These are phyloP conservation scores for Ochropleura leucogaster DNA, from an alignment of 2,888 invertebrate genomes.

Conservation along the genomic window DNA sequence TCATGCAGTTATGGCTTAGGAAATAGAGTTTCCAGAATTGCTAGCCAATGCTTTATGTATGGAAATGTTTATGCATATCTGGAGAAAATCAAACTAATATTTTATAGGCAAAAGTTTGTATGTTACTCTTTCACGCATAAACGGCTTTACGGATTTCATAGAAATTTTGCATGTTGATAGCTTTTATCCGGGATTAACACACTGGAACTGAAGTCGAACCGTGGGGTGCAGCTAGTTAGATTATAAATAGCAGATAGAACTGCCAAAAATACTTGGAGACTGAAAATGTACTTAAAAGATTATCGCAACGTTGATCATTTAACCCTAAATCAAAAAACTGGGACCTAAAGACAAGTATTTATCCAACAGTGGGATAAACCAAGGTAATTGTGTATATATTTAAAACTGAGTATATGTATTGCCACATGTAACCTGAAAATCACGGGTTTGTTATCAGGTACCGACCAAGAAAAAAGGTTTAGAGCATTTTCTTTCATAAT, in stretches of 20 bases:
- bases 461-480: background rate
- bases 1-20: conserved; percentile 10
- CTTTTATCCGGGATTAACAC: no score
- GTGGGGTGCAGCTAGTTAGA: no score
- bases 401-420: no score
- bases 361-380: background rate
- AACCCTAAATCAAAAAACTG: background rate
- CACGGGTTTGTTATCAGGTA: background rate
- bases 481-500: background rate
- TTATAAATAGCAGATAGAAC: background rate
- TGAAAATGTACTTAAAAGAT: background rate
- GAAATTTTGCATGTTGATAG: no score
- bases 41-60: background rate
- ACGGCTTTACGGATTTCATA: no score
- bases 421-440: background rate
- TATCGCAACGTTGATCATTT: background rate
- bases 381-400: background rate
- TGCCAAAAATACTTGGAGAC: background rate
- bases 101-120: no score
- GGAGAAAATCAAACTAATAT: no score
- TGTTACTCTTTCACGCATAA: no score
- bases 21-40: conserved; percentile 15
- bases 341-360: background rate
- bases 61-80: background rate
- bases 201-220: no score